phyloP scores from a whole-genome alignment of 2,888 invertebrate species.

The Drosophila fungiperda region DNA sequence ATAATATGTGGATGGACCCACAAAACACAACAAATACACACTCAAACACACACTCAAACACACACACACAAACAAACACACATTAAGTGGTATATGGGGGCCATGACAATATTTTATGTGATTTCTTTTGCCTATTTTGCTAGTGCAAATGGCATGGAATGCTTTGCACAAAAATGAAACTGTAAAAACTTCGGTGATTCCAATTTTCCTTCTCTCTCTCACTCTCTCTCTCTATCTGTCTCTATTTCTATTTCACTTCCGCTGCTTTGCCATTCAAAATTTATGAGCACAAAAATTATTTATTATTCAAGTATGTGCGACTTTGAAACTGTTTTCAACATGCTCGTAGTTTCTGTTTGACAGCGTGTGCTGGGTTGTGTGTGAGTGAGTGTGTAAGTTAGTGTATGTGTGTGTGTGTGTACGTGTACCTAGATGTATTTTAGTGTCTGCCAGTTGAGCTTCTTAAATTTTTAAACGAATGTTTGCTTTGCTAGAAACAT shows the following conservation, averaged over 20 bases:
- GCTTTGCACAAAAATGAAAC: constrained; percentile 52
- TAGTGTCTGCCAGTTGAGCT: background rate
- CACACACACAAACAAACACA: background rate
- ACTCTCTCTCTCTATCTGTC: background rate
- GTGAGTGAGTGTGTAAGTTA: constrained; percentile 1
- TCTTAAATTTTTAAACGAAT: constrained; percentile 29
- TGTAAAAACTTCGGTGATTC: constrained; percentile 59
- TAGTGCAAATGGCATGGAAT: constrained; percentile 60
- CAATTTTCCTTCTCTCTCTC: background rate
- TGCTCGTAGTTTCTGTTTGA: constrained; percentile 30
- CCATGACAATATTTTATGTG: constrained; percentile 73
- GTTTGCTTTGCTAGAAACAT: constrained; percentile 6
- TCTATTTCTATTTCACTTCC: background rate
- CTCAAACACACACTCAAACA: constrained; percentile 8
- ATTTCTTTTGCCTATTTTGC: constrained; percentile 62
- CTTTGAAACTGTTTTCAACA: constrained; percentile 44
- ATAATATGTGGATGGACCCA: constrained; percentile 50
- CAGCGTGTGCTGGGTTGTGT: constrained; percentile 2
- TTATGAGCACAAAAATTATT: constrained; percentile 80
- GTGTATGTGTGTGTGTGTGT: constrained; percentile 11
- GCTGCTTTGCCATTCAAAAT: constrained; percentile 57
- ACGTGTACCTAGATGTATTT: too few species aligned
- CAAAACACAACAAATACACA: constrained; percentile 14
- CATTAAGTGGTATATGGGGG: constrained; percentile 15
- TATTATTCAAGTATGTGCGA: constrained; percentile 63